phyloP scores from a whole-genome alignment of 2,888 invertebrate genomes.

The Heteropelma amictum region DNA sequence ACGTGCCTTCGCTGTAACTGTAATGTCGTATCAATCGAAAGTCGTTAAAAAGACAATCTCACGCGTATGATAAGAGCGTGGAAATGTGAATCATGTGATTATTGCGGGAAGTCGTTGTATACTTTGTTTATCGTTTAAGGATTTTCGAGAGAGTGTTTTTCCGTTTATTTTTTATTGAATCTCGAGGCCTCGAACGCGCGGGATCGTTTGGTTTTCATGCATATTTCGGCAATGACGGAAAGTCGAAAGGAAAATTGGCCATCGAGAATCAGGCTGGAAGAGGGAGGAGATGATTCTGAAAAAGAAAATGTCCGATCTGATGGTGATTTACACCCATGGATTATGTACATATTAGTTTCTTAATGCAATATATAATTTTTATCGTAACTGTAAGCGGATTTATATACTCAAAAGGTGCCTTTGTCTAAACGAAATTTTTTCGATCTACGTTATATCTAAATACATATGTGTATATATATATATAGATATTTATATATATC shows the following conservation, averaged over 20 bases:
- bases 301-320: conserved; percentile 60
- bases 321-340: conserved; percentile 57
- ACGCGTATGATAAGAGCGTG: conserved; percentile 48
- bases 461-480: conserved; percentile 15
- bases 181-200: conserved; percentile 62
- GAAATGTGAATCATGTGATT: conserved; percentile 69
- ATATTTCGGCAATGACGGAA: too few species aligned
- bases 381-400: conserved; percentile 72
- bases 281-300: too few species aligned
- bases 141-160: conserved; percentile 62
- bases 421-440: conserved; percentile 46
- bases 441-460: too few species aligned
- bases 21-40: conserved; percentile 29
- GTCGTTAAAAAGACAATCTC: conserved; percentile 50
- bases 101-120: conserved; percentile 70
- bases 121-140: conserved; percentile 73
- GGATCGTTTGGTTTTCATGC: neutral
- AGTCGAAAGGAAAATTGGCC: too few species aligned
- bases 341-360: conserved; percentile 76
- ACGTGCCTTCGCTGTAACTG: conserved; percentile 61
- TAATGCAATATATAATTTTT: conserved; percentile 73
- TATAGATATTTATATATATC: neutral
- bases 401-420: conserved; percentile 74
- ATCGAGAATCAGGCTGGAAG: too few species aligned
- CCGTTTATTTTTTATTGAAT: conserved; percentile 60